Conservation (phyloP, 1,140 invertebrate species). For the Spodoptera litura region DNA sequence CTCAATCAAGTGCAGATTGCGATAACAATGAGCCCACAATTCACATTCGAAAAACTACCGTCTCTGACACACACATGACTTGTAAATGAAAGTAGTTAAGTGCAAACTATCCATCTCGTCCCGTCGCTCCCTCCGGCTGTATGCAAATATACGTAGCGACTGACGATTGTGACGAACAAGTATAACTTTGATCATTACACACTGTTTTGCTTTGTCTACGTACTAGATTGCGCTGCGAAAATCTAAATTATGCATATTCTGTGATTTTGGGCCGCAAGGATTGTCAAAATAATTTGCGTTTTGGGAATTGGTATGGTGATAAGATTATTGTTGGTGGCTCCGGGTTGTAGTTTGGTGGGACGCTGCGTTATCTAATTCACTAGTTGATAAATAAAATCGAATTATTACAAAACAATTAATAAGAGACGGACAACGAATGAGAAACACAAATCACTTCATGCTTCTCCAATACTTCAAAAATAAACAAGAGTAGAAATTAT, state of each 20-base stretch:
- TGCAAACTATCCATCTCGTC: conserved; percentile 39
- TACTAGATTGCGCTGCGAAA: conserved; percentile 43
- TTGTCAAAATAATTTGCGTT: conserved; percentile 30
- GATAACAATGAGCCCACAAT: not conserved
- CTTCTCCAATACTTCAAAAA: too few relatives aligned
- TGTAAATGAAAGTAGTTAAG: conserved; percentile 42
- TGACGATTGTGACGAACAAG: conserved; percentile 52
- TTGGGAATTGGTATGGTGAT: conserved; percentile 8
- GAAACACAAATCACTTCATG: too few relatives aligned
- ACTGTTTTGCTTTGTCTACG: conserved; percentile 42
- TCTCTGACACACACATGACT: conserved; percentile 35
- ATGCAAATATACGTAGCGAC: conserved; percentile 54
- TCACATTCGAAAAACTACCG: conserved; percentile 14
- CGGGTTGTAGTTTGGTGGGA: not conserved
- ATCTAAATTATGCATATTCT: conserved; percentile 44
- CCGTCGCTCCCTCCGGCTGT: conserved; percentile 50
- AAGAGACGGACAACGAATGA: not conserved
- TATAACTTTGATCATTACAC: conserved; percentile 56
- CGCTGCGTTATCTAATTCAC: too few relatives aligned
- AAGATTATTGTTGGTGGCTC: conserved; percentile 9
- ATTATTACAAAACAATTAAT: not conserved
- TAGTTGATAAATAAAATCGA: not conserved
- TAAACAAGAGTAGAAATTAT: too few relatives aligned
- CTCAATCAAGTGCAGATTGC: not conserved
- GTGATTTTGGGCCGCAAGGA: conserved; percentile 33